Evolutionary conservation across 92 coral and sea anemone genomes (phyloP).

Genomic region (Phymanthus crucifer): DNA sequence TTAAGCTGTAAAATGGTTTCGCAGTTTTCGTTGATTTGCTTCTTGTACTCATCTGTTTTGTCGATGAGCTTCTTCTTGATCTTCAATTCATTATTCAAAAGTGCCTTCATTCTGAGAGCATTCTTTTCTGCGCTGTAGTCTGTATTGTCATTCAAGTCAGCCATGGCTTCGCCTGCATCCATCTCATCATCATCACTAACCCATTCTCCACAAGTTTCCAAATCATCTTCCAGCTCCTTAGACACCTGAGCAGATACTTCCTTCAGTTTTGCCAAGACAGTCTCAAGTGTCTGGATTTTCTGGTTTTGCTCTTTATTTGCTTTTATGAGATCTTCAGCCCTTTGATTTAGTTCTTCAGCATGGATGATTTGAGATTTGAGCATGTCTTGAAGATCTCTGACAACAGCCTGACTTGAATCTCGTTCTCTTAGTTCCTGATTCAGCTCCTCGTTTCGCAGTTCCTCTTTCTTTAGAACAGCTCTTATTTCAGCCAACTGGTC

Average conservation of each 20-base stretch:
- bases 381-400: slow-evolving; percentile 43
- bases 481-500: slow-evolving; percentile 32
- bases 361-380: slow-evolving; percentile 37
- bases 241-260: slow-evolving; percentile 39
- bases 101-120: slow-evolving; percentile 24
- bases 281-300: slow-evolving; percentile 41
- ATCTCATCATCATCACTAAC: neutral
- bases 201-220: slow-evolving; percentile 12
- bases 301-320: slow-evolving; percentile 33
- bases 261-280: slow-evolving; percentile 22
- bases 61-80: slow-evolving; percentile 25
- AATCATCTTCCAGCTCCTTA: slow-evolving; percentile 36
- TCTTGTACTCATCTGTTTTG: slow-evolving; percentile 25
- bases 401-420: slow-evolving; percentile 39
- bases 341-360: slow-evolving; percentile 48
- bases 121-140: slow-evolving; percentile 16
- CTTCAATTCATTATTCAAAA: slow-evolving; percentile 18
- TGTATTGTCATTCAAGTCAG: slow-evolving; percentile 1
- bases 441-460: slow-evolving; percentile 53
- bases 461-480: slow-evolving; percentile 50
- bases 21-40: slow-evolving; percentile 16
- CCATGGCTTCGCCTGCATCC: neutral
- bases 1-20: slow-evolving; percentile 7
- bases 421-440: slow-evolving; percentile 51
- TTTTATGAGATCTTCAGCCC: slow-evolving; percentile 37